phyloP scores from a whole-genome alignment of 2,113 vertebrate species.

The Tupaia tana region DNA sequence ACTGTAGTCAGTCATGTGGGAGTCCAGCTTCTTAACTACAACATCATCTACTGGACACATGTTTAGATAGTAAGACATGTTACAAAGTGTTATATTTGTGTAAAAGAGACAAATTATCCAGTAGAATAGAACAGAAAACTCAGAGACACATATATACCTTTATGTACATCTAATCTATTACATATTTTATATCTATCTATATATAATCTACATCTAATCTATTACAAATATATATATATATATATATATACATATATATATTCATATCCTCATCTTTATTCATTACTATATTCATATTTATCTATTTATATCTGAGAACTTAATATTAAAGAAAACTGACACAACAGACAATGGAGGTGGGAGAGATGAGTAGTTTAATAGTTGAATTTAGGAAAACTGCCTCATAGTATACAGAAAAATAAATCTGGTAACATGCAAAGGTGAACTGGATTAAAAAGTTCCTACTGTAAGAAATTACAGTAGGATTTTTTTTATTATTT shows the following conservation, averaged over 20 bases:
- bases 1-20: too few species aligned
- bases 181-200: too few species aligned
- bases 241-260: too few species aligned
- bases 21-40: too few species aligned
- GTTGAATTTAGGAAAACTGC: not conserved
- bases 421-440: not conserved
- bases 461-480: slow-evolving; percentile 23
- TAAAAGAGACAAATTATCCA: not conserved
- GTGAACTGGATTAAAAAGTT: not conserved
- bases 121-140: not conserved
- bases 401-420: not conserved
- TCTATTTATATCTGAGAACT: not conserved
- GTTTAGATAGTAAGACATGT: not conserved
- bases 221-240: too few species aligned
- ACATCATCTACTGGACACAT: too few species aligned
- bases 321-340: not conserved
- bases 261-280: not conserved
- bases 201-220: too few species aligned
- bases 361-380: not conserved
- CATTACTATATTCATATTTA: not conserved
- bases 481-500: not conserved
- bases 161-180: too few species aligned
- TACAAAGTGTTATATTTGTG: not conserved
- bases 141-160: not conserved
- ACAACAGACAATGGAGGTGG: not conserved